phyloP scores from a whole-genome alignment of 2,797 vertebrate genomes.

The Epinephelus malabaricus region DNA sequence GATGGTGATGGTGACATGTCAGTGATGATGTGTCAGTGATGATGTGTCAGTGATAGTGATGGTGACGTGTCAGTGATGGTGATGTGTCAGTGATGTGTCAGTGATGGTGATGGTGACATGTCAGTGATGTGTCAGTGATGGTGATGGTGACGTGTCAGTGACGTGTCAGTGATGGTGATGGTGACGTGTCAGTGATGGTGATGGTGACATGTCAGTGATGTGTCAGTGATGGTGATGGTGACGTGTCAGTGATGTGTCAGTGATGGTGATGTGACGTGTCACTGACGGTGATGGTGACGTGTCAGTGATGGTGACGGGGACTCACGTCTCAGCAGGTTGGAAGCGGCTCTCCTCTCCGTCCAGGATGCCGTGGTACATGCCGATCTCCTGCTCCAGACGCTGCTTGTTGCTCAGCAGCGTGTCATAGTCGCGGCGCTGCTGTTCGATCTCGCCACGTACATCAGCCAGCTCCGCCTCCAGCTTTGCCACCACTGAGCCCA shows the following conservation, averaged over 20 bases:
- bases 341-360: slow-evolving; percentile 92
- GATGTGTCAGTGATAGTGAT: background rate
- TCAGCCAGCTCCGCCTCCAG: slow-evolving; percentile 93
- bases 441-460: slow-evolving; percentile 89
- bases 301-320: background rate
- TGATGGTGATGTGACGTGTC: background rate
- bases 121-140: background rate
- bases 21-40: no score
- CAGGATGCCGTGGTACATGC: slow-evolving; percentile 91
- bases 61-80: background rate
- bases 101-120: background rate
- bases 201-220: no score
- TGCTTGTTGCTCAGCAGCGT: slow-evolving; percentile 88
- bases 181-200: background rate
- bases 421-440: slow-evolving; percentile 90
- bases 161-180: background rate
- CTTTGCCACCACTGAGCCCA: slow-evolving; percentile 90
- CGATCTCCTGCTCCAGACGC: slow-evolving; percentile 92
- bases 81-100: no score
- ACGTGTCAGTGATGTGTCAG: no score
- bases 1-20: no score
- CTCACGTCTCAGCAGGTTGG: slow-evolving; percentile 51
- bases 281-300: background rate
- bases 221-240: no score
- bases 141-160: no score